Conservation (phyloP, 2,888 invertebrate genomes). For the Drosophila prolongata region DNA sequence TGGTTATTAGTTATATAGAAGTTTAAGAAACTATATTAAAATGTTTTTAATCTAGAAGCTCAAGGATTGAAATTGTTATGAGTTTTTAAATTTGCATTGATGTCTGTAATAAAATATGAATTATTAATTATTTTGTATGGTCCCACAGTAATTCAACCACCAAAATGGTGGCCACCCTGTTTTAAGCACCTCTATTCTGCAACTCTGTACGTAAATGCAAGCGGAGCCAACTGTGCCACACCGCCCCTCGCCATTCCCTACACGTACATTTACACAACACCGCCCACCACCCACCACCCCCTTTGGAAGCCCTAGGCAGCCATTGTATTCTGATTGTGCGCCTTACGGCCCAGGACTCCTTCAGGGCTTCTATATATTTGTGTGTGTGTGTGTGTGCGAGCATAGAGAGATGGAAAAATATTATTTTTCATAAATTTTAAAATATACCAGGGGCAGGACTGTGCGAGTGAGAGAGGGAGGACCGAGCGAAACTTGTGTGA, state of each 20-base stretch:
- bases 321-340: slow-evolving; percentile 66
- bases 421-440: slow-evolving; percentile 83
- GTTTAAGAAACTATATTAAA: too few relatives aligned
- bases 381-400: slow-evolving; percentile 38
- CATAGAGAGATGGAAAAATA: slow-evolving; percentile 76
- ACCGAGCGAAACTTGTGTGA: slow-evolving; percentile 4
- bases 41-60: too few relatives aligned
- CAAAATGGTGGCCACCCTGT: slow-evolving; percentile 22
- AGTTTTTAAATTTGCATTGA: too few relatives aligned
- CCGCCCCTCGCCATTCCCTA: slow-evolving; percentile 10
- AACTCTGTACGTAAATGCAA: slow-evolving; percentile 67
- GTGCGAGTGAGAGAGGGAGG: slow-evolving; percentile 13
- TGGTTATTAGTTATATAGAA: too few relatives aligned
- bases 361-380: slow-evolving; percentile 25
- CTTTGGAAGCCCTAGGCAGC: slow-evolving; percentile 55
- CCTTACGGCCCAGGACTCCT: slow-evolving; percentile 45
- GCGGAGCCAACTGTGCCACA: slow-evolving; percentile 53
- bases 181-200: slow-evolving; percentile 40
- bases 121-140: too few relatives aligned
- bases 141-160: too few relatives aligned
- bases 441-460: slow-evolving; percentile 63
- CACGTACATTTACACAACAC: background rate
- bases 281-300: background rate
- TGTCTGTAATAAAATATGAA: too few relatives aligned
- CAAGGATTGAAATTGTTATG: too few relatives aligned